Percentiles rank a stretch among this genome's conserved stretches.
phyloP scores from a whole-genome alignment of 2,113 vertebrate species.

The Mormoops blainvillei region DNA sequence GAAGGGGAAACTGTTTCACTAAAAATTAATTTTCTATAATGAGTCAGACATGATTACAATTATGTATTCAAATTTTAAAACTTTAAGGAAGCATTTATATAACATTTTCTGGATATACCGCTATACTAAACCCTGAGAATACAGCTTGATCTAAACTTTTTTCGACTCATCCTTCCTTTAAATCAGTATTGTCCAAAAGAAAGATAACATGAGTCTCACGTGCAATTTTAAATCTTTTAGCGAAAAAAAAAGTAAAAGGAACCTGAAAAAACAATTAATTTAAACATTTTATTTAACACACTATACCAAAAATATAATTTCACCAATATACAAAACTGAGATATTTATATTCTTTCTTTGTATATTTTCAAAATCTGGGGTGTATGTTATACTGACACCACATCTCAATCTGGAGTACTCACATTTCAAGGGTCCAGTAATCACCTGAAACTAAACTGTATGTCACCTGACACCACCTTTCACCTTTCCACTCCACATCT shows the following conservation, averaged over 20 bases:
- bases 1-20: neutral
- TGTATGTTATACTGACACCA: neutral
- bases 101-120: neutral
- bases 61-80: neutral
- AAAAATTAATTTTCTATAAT: neutral
- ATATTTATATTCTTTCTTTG: neutral
- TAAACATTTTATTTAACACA: constrained; percentile 28
- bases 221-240: neutral
- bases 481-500: neutral
- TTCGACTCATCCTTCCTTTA: neutral
- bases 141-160: neutral
- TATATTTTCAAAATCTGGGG: neutral
- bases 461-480: neutral
- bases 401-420: neutral
- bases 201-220: neutral
- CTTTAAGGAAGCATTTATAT: neutral
- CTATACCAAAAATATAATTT: neutral
- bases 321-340: neutral
- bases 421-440: neutral
- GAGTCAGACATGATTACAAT: neutral
- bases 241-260: neutral
- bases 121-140: neutral
- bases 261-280: neutral
- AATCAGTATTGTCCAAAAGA: neutral
- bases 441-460: neutral